These are phyloP conservation scores for Macquaria australasica DNA, from an alignment of 2,113 vertebrate genomes.

Conservation along the genomic window DNA sequence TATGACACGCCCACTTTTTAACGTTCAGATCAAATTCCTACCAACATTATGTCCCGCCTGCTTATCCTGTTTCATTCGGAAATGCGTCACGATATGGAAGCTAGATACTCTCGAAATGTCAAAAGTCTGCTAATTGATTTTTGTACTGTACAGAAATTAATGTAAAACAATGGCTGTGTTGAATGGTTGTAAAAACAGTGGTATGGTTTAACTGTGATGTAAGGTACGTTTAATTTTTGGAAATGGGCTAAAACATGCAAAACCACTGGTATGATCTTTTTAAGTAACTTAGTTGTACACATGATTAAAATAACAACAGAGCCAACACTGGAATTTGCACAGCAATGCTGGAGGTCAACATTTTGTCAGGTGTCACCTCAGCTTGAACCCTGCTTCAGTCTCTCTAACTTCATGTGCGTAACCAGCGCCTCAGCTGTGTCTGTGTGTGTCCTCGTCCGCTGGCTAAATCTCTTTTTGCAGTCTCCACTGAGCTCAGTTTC, in stretches of 20 bases:
- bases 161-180: not conserved
- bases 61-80: too few relatives aligned
- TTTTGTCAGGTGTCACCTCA: slow-evolving; percentile 63
- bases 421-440: slow-evolving; percentile 31
- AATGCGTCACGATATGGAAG: too few relatives aligned
- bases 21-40: too few relatives aligned
- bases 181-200: not conserved
- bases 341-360: slow-evolving; percentile 19
- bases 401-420: slow-evolving; percentile 37
- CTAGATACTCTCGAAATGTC: too few relatives aligned
- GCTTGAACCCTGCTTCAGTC: slow-evolving; percentile 35
- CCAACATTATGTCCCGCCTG: too few relatives aligned
- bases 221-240: not conserved
- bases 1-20: too few relatives aligned
- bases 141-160: not conserved
- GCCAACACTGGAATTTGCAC: not conserved
- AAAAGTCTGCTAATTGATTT: not conserved
- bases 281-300: not conserved
- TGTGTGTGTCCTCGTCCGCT: slow-evolving; percentile 25
- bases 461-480: slow-evolving; percentile 24
- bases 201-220: not conserved
- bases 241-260: not conserved
- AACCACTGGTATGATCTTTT: not conserved
- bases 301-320: not conserved
- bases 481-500: not conserved